Evolutionary conservation across 2,888 invertebrate genomes (phyloP).

Genomic region (Epistrophella euchroma): DNA sequence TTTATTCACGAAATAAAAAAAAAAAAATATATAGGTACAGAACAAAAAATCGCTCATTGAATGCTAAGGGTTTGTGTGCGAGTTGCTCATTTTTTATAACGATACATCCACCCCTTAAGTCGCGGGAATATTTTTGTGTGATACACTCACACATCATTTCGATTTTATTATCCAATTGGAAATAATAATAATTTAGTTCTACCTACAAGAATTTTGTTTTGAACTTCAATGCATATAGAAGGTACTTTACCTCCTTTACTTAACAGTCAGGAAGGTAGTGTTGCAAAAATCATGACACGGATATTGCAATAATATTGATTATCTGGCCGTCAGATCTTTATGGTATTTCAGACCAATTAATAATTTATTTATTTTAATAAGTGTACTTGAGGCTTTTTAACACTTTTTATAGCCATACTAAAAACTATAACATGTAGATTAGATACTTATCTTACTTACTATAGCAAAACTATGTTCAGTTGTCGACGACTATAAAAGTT

Average conservation of each 20-base stretch:
- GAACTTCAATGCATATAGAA: not conserved
- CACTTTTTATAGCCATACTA: too few relatives aligned
- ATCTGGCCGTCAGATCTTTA: too few relatives aligned
- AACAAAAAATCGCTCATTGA: conserved; percentile 5
- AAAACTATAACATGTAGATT: too few relatives aligned
- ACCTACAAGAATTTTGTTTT: conserved; percentile 5
- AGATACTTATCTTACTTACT: too few relatives aligned
- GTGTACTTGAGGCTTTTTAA: too few relatives aligned
- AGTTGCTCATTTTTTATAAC: conserved; percentile 10
- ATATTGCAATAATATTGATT: not conserved
- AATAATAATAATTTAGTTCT: conserved; percentile 6
- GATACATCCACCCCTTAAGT: conserved; percentile 29
- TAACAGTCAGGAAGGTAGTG: not conserved
- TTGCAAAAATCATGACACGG: not conserved
- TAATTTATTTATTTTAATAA: too few relatives aligned
- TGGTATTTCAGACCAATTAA: too few relatives aligned
- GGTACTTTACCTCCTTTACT: not conserved
- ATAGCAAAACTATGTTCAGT: too few relatives aligned
- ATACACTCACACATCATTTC: conserved; percentile 4
- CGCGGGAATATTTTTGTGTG: not conserved
- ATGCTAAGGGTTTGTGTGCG: conserved; percentile 22
- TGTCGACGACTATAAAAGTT: too few relatives aligned
- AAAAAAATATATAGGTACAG: not conserved
- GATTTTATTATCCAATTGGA: conserved; percentile 40
- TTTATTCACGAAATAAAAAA: conserved; percentile 55